These are phyloP conservation scores for Lepidiolamprologus cunningtoni DNA, from an alignment of 2,113 vertebrate species.

Conservation along the genomic window DNA sequence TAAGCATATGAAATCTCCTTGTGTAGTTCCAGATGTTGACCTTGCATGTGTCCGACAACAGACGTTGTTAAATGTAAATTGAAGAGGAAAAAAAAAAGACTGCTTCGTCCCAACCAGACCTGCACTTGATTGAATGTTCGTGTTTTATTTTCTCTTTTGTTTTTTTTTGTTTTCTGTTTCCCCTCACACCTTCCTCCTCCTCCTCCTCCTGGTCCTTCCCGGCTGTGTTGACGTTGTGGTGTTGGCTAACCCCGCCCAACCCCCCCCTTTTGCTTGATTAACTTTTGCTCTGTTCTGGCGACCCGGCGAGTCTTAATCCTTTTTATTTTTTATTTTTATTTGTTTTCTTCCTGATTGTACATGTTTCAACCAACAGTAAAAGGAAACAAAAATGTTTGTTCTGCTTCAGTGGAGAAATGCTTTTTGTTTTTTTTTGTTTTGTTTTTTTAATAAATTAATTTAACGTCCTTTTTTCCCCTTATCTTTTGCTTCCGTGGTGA, in stretches of 20 bases:
- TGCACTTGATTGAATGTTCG: constrained; percentile 72
- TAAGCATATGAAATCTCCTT: constrained; percentile 71
- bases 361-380: constrained; percentile 35
- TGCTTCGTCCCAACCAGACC: constrained; percentile 75
- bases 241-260: constrained; percentile 27
- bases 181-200: neutral
- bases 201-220: neutral
- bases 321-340: neutral
- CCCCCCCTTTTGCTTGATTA: neutral
- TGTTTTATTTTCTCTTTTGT: constrained; percentile 26
- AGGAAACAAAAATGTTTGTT: constrained; percentile 65
- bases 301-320: constrained; percentile 35
- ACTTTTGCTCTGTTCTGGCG: constrained; percentile 39
- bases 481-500: neutral
- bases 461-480: constrained; percentile 48
- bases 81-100: constrained; percentile 45
- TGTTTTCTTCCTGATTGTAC: neutral
- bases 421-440: constrained; percentile 33
- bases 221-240: constrained; percentile 62
- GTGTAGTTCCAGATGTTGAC: constrained; percentile 77
- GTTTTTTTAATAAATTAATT: constrained; percentile 74
- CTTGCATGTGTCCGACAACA: constrained; percentile 78
- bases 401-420: constrained; percentile 72
- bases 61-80: constrained; percentile 68
- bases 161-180: neutral